phyloP scores from a whole-genome alignment of 2,888 invertebrate genomes.

The Drosophila nigricruria region DNA sequence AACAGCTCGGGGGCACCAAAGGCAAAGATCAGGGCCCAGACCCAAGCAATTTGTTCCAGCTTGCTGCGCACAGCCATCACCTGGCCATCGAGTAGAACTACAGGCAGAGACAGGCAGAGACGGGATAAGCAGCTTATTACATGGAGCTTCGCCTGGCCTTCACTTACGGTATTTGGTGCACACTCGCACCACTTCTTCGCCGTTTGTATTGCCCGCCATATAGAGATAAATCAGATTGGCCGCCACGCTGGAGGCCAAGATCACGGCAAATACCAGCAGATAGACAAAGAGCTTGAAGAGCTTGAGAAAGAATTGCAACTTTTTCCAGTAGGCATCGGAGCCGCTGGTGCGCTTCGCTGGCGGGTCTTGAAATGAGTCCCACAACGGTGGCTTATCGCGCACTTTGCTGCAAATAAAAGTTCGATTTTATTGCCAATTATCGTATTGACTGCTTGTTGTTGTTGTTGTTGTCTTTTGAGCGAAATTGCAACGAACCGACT shows the following conservation, averaged over 20 bases:
- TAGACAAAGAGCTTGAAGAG: conserved; percentile 90
- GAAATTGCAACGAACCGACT: conserved; percentile 49
- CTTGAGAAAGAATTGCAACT: conserved; percentile 88
- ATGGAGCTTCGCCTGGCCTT: not conserved
- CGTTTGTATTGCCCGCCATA: conserved; percentile 86
- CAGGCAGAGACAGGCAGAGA: not conserved
- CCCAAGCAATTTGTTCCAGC: conserved; percentile 90
- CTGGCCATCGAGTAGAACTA: conserved; percentile 51
- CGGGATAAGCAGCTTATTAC: conserved; percentile 10
- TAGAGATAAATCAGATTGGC: conserved; percentile 91
- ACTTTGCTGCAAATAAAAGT: conserved; percentile 46
- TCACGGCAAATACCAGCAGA: conserved; percentile 88
- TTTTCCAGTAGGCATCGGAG: conserved; percentile 88
- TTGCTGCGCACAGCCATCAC: conserved; percentile 74
- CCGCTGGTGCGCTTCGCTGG: conserved; percentile 89
- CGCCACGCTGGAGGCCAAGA: conserved; percentile 89
- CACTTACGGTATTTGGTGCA: conserved; percentile 86
- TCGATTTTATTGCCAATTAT: conserved; percentile 3
- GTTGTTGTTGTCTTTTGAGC: not conserved
- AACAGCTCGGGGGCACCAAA: conserved; percentile 92
- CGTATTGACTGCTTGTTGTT: no score
- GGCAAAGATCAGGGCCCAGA: conserved; percentile 92
- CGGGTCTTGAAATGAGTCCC: conserved; percentile 92
- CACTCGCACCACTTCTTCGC: conserved; percentile 88
- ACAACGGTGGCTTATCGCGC: conserved; percentile 86